A percentile compares a stretch with the other conserved stretches of the same genome.
phyloP scores from a whole-genome alignment of 2,113 vertebrate genomes.

The Spilogale gracilis region DNA sequence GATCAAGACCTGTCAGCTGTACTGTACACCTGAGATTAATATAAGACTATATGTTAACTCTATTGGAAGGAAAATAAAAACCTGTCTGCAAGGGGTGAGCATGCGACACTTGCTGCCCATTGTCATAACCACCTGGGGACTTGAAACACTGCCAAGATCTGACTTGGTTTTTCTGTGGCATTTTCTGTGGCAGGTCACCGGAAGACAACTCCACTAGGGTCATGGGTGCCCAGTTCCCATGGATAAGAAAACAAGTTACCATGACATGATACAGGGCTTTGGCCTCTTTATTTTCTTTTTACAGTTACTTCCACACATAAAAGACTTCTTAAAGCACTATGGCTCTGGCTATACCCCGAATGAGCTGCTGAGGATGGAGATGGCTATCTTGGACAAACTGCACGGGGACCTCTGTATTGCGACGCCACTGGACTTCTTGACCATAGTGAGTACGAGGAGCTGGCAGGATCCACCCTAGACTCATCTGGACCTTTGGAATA shows the following conservation, averaged over 20 bases:
- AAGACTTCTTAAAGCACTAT: slow-evolving; percentile 90
- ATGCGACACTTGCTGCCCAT: not conserved
- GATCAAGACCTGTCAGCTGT: not conserved
- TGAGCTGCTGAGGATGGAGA: slow-evolving; percentile 94
- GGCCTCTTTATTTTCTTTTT: slow-evolving; percentile 86
- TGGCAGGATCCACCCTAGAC: slow-evolving; percentile 61
- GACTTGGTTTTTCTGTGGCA: not conserved
- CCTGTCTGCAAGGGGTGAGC: not conserved
- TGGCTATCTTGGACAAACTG: slow-evolving; percentile 92
- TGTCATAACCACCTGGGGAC: not conserved
- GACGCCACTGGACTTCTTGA: slow-evolving; percentile 92
- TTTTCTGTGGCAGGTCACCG: not conserved
- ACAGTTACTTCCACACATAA: slow-evolving; percentile 93
- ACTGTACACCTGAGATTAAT: not conserved
- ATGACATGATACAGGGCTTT: slow-evolving; percentile 68
- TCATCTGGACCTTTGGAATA: slow-evolving; percentile 77
- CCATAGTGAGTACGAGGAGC: slow-evolving; percentile 89
- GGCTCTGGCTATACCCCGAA: slow-evolving; percentile 91
- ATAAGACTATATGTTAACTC: not conserved
- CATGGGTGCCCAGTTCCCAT: slow-evolving; percentile 18
- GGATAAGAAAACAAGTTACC: slow-evolving; percentile 73
- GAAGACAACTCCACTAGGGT: not conserved
- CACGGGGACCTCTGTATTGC: slow-evolving; percentile 92
- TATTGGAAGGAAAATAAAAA: not conserved
- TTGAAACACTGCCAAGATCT: not conserved